These are phyloP conservation scores for Lepidurus packardi DNA, from an alignment of 1,140 invertebrate genomes.

Conservation along the genomic window DNA sequence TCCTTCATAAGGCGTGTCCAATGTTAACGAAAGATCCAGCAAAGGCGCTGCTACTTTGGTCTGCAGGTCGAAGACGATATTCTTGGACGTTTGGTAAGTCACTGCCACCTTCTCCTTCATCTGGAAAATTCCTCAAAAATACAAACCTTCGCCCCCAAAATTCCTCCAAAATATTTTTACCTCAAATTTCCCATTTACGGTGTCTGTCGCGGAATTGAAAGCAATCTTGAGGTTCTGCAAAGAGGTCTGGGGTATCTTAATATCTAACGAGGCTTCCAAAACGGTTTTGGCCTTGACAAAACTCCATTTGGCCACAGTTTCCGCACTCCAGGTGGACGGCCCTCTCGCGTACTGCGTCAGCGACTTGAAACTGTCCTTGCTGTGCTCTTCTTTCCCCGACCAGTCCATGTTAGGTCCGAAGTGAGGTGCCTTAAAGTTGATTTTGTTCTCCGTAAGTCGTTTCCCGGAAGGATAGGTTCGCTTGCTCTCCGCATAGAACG, in stretches of 20 bases:
- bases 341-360: slow-evolving; percentile 27
- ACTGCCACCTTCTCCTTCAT: slow-evolving; percentile 31
- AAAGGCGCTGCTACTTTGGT: slow-evolving; percentile 23
- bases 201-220: slow-evolving; percentile 18
- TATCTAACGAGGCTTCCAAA: slow-evolving; percentile 29
- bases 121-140: neutral
- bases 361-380: slow-evolving; percentile 30
- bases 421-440: slow-evolving; percentile 26
- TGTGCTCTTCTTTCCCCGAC: slow-evolving; percentile 21
- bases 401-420: slow-evolving; percentile 33
- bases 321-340: slow-evolving; percentile 26
- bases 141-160: neutral
- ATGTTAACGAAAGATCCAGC: slow-evolving; percentile 11
- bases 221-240: slow-evolving; percentile 33
- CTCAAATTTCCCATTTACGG: slow-evolving; percentile 25
- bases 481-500: slow-evolving; percentile 24
- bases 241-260: slow-evolving; percentile 31
- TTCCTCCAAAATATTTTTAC: neutral
- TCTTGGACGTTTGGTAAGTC: slow-evolving; percentile 24
- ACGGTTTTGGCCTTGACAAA: slow-evolving; percentile 24
- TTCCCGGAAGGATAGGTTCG: slow-evolving; percentile 19
- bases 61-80: slow-evolving; percentile 27
- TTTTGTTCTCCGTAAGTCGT: slow-evolving; percentile 28
- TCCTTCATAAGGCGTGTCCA: slow-evolving; percentile 32
- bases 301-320: slow-evolving; percentile 27